phyloP scores from a whole-genome alignment of 2,888 invertebrate species.

The Willowsia nigromaculata region DNA sequence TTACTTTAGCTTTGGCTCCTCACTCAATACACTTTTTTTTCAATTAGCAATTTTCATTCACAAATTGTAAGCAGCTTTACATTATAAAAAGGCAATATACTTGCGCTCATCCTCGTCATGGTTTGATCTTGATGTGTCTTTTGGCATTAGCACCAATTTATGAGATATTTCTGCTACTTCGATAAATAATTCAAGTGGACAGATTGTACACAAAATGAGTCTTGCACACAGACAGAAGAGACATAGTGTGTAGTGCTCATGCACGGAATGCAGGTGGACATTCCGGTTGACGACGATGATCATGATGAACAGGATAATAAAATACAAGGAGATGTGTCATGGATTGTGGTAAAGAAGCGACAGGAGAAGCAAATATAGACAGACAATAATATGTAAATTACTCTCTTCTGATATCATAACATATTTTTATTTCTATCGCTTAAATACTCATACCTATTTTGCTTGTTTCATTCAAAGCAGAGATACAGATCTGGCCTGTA shows the following conservation, averaged over 20 bases:
- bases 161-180: background rate
- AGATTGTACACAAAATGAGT: conserved; percentile 41
- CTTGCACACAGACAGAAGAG: background rate
- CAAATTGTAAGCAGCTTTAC: conserved; percentile 25
- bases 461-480: conserved; percentile 15
- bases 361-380: conserved; percentile 40
- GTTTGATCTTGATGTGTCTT: conserved; percentile 16
- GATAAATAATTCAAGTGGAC: conserved; percentile 47
- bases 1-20: background rate
- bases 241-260: background rate
- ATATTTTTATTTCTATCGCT: conserved; percentile 11
- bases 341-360: conserved; percentile 45
- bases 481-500: conserved; percentile 26
- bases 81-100: background rate
- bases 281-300: conserved; percentile 54
- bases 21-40: background rate
- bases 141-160: conserved; percentile 40
- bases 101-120: background rate
- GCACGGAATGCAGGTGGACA: conserved; percentile 44
- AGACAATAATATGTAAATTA: conserved; percentile 46
- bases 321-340: conserved; percentile 52
- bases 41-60: conserved; percentile 38
- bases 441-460: conserved; percentile 3
- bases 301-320: conserved; percentile 62
- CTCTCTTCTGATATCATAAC: conserved; percentile 1